Evolutionary conservation across 2,113 vertebrate genomes (phyloP).

Genomic region (Polypterus bichir): DNA sequence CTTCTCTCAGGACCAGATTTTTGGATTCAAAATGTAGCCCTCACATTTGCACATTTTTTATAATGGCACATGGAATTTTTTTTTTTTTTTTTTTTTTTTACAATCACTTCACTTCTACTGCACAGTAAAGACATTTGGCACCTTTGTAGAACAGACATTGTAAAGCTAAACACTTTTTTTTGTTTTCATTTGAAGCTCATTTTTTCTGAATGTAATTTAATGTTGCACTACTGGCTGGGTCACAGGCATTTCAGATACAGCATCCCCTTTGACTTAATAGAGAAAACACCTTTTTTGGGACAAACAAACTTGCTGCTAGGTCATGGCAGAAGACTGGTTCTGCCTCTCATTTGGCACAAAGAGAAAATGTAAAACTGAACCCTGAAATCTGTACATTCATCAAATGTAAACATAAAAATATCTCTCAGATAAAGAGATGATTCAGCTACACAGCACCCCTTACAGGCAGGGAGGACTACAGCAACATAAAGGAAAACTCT

Average conservation of each 20-base stretch:
- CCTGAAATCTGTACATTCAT: no score
- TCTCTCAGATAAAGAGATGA: no score
- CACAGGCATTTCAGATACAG: not conserved
- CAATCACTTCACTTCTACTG: not conserved
- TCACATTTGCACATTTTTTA: not conserved
- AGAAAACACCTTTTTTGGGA: no score
- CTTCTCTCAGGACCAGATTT: not conserved
- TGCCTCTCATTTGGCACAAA: no score
- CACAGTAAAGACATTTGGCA: not conserved
- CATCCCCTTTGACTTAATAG: not conserved
- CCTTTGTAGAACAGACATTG: not conserved
- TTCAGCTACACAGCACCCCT: no score
- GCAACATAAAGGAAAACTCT: no score
- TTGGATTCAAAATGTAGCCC: slow-evolving; percentile 1
- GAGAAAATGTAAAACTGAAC: no score
- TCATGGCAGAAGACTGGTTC: no score
- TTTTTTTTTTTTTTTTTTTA: not conserved
- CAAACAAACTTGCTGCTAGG: no score
- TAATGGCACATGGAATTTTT: not conserved
- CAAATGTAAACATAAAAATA: no score
- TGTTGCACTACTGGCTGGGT: not conserved
- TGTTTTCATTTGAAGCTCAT: not conserved
- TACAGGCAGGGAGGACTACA: no score
- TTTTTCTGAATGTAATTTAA: not conserved
- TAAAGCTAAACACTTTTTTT: not conserved